Conservation (phyloP, 2,113 vertebrate genomes). For the Cynoglossus semilaevis region DNA sequence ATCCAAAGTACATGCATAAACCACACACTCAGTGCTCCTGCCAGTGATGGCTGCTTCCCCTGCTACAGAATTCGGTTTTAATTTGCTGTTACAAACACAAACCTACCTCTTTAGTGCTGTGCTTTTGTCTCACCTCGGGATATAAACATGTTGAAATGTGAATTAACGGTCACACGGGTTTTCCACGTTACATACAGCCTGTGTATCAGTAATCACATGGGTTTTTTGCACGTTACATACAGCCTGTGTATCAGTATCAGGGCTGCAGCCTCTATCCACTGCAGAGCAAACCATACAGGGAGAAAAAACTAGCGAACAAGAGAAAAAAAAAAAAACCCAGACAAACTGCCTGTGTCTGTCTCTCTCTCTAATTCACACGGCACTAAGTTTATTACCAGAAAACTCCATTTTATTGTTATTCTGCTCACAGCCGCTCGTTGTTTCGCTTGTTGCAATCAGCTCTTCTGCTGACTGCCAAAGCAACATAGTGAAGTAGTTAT, state of each 20-base stretch:
- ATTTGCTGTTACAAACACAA: not conserved
- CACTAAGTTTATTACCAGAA: slow-evolving; percentile 9
- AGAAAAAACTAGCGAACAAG: not conserved
- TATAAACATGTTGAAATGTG: slow-evolving; percentile 9
- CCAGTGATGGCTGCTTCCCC: slow-evolving; percentile 6
- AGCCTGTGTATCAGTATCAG: not conserved
- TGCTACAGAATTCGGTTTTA: slow-evolving; percentile 13
- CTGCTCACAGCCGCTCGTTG: slow-evolving; percentile 25
- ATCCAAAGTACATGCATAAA: slow-evolving; percentile 24
- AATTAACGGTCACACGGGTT: not conserved
- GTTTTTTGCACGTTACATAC: slow-evolving; percentile 4
- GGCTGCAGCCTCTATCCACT: not conserved
- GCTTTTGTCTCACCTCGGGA: not conserved
- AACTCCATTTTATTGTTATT: slow-evolving; percentile 37
- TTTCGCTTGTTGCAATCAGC: slow-evolving; percentile 39
- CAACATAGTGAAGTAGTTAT: slow-evolving; percentile 14
- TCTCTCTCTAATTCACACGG: slow-evolving; percentile 6
- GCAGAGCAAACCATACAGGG: not conserved
- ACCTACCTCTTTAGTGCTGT: not conserved
- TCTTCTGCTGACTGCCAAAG: slow-evolving; percentile 28
- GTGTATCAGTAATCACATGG: not conserved
- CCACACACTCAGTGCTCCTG: slow-evolving; percentile 3
- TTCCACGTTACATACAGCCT: not conserved
- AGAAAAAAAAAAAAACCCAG: too few species aligned
- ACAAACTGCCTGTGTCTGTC: not conserved